phyloP scores from a whole-genome alignment of 2,797 vertebrate genomes.

The Pseudotriccus pelzelni region DNA sequence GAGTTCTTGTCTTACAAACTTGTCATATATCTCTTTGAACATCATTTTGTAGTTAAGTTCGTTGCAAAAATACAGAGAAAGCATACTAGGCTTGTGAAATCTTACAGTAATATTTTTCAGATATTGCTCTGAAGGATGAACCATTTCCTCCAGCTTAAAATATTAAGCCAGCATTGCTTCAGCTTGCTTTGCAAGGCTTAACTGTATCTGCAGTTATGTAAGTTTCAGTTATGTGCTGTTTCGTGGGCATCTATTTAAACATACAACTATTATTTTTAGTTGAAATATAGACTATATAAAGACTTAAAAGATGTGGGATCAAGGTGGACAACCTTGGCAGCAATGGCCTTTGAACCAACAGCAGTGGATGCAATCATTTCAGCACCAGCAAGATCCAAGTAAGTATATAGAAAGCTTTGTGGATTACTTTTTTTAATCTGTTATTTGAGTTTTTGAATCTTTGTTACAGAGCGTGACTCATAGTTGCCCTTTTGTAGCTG shows the following conservation, averaged over 20 bases:
- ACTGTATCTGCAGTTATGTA: slow-evolving; percentile 57
- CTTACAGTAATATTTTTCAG: slow-evolving; percentile 24
- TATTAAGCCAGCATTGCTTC: slow-evolving; percentile 55
- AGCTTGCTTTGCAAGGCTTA: slow-evolving; percentile 61
- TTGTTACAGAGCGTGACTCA: neutral
- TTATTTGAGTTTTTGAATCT: neutral
- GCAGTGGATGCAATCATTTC: slow-evolving; percentile 99
- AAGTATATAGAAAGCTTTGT: slow-evolving; percentile 66
- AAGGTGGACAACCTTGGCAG: slow-evolving; percentile 99
- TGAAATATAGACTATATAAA: slow-evolving; percentile 74
- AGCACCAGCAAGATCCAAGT: slow-evolving; percentile 99
- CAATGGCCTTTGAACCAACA: slow-evolving; percentile 99
- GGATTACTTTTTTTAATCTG: neutral
- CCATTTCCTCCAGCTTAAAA: slow-evolving; percentile 47
- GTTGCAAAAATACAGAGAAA: neutral
- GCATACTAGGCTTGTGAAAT: slow-evolving; percentile 4
- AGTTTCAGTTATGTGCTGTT: slow-evolving; percentile 59
- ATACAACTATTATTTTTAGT: slow-evolving; percentile 72
- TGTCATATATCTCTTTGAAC: neutral
- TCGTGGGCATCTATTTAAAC: slow-evolving; percentile 63
- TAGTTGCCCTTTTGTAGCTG: neutral
- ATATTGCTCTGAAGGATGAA: slow-evolving; percentile 41
- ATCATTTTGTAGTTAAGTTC: neutral
- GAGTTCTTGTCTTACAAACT: neutral
- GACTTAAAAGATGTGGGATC: slow-evolving; percentile 94